Evolutionary conservation across 2,113 vertebrate genomes (phyloP), one percentile per base, ranked within the genome.

Genomic region (Mormyrus iriodes): DNA sequence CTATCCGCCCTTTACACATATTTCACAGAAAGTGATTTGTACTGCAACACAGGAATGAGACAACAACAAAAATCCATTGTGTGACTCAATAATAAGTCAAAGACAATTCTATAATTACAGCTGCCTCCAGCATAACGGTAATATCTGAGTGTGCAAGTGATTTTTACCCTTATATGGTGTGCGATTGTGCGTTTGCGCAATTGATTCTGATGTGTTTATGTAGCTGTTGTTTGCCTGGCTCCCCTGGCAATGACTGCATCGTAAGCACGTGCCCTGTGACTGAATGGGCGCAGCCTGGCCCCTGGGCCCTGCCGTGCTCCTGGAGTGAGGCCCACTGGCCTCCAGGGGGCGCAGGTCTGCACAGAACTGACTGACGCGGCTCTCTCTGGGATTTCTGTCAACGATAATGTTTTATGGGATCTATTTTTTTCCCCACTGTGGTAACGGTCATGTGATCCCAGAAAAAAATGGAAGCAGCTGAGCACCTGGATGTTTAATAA

Each of bases 31-130:
- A 44, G 82, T 84, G 82, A 84, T 84, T 84, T 84, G 31, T 79
- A 39, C 87, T 92, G 88, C 76, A 90, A 90, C 76, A 82, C 5
- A 88, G 92, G 31, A 92, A 91, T 39, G 31, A 88, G 93, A 86
- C 35, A 93, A 94, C 93, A 91, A 90, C 91, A 93, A 95, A 93
- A 91, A 94, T 91, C 92, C 92, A 93, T 91, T 89, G 90, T 89
- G 91, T 93, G 91, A 94, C 92, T 85, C 84, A 91, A 85, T 85
- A 90, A 91, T 93, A 46, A 89, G 92, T 93, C 92, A 92, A 93
- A 91, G 92, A 93, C 91, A 91, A 90, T 92, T 93, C 92, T 92
- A 92, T 93, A 93, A 93, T 93, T 92, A 92, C 95, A 94, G 93
- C 94, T 94, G 91, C 89, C 84, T 90, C 91, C 85, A 87, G 92